Percentiles rank a stretch among this genome's conserved stretches.
phyloP scores from a whole-genome alignment of 1,140 invertebrate species.

The Proales similis region DNA sequence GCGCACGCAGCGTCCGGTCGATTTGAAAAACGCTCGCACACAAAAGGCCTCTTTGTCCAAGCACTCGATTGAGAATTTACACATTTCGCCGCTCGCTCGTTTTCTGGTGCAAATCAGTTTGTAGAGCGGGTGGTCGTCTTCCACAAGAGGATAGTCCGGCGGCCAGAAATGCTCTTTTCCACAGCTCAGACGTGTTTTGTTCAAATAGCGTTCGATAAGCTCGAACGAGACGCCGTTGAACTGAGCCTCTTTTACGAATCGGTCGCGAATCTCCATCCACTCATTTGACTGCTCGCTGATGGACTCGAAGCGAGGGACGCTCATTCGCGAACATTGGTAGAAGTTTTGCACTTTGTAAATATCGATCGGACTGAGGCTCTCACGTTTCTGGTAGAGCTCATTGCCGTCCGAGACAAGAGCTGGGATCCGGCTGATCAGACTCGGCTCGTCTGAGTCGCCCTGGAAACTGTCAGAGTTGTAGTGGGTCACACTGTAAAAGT shows the following conservation, averaged over 20 bases:
- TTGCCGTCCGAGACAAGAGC: slow-evolving; percentile 7
- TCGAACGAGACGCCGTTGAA: slow-evolving; percentile 16
- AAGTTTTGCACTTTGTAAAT: slow-evolving; percentile 29
- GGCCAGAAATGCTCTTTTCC: slow-evolving; percentile 12
- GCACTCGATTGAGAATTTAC: slow-evolving; percentile 30
- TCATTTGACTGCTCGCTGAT: neutral
- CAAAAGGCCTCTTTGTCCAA: slow-evolving; percentile 2
- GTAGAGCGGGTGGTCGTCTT: slow-evolving; percentile 5
- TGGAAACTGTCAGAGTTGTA: slow-evolving; percentile 23
- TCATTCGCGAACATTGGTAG: slow-evolving; percentile 13
- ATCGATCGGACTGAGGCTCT: slow-evolving; percentile 12
- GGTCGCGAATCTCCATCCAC: neutral
- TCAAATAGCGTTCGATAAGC: neutral
- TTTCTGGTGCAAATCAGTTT: slow-evolving; percentile 25
- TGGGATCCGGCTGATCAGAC: slow-evolving; percentile 13
- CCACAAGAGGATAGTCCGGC: slow-evolving; percentile 7
- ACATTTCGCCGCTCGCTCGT: neutral
- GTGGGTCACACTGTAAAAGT: slow-evolving; percentile 30
- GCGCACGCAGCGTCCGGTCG: slow-evolving; percentile 9
- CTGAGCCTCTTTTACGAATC: slow-evolving; percentile 18
- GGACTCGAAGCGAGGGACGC: slow-evolving; percentile 7
- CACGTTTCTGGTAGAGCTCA: slow-evolving; percentile 13
- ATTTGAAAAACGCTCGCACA: slow-evolving; percentile 33
- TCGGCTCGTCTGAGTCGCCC: neutral
- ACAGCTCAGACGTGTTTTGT: neutral